Evolutionary conservation across 1,140 invertebrate species (phyloP).

Genomic region (Drosophila kurseongensis): DNA sequence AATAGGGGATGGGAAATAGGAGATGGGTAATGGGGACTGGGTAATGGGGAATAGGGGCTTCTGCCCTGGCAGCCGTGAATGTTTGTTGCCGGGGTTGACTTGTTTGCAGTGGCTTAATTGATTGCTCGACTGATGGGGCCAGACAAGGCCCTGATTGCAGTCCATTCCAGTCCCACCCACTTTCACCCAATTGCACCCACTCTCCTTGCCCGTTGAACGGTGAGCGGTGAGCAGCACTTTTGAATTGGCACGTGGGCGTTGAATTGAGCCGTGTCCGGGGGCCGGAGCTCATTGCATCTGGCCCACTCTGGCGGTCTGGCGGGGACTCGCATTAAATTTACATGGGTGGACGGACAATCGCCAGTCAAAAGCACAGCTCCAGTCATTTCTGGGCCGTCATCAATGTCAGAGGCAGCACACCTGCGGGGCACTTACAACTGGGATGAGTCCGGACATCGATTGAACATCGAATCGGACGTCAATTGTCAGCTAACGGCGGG

Average conservation of each 20-base stretch:
- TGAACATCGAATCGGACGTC: slow-evolving; percentile 28
- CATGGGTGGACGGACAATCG: slow-evolving; percentile 37
- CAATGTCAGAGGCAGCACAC: slow-evolving; percentile 23
- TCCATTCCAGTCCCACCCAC: slow-evolving; percentile 28
- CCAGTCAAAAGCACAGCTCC: slow-evolving; percentile 50
- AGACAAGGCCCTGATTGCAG: slow-evolving; percentile 60
- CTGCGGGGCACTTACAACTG: background rate
- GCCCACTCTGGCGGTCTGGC: slow-evolving; percentile 4
- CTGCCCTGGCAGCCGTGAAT: slow-evolving; percentile 37
- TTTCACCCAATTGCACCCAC: slow-evolving; percentile 37
- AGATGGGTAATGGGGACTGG: background rate
- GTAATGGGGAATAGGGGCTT: background rate
- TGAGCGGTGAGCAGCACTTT: slow-evolving; percentile 9
- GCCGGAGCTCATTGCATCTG: slow-evolving; percentile 27
- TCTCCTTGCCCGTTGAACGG: background rate
- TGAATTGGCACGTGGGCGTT: slow-evolving; percentile 70
- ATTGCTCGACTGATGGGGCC: slow-evolving; percentile 72
- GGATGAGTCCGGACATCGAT: slow-evolving; percentile 11
- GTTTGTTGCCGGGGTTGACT: slow-evolving; percentile 55
- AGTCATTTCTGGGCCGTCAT: slow-evolving; percentile 34
- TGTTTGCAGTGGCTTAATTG: slow-evolving; percentile 72
- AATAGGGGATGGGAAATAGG: background rate
- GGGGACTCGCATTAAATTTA: slow-evolving; percentile 56
- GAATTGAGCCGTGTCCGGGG: slow-evolving; percentile 42
- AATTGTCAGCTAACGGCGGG: slow-evolving; percentile 21